Evolutionary conservation across 2,797 vertebrate genomes (phyloP).

Genomic region (Pempheris klunzingeri): DNA sequence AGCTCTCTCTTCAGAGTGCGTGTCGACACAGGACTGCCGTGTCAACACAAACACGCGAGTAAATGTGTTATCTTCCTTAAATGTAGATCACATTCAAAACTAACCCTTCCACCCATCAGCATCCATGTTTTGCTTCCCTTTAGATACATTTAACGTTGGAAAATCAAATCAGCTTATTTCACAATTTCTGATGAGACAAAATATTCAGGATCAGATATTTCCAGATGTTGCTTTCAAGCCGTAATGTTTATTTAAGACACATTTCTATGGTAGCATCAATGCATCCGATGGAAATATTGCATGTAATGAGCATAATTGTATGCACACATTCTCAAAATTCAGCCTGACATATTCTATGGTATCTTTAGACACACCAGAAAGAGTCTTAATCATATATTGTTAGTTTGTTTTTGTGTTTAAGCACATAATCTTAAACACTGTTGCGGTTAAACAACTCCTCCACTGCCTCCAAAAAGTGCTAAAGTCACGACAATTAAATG

Average conservation of each 20-base stretch:
- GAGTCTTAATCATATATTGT: background rate
- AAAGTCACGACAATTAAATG: background rate
- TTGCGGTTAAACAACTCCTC: background rate
- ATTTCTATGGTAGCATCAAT: background rate
- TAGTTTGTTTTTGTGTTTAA: background rate
- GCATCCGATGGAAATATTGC: background rate
- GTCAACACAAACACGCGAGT: conserved; percentile 11
- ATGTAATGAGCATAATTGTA: background rate
- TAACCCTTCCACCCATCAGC: background rate
- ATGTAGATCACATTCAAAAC: background rate
- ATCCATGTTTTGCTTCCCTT: background rate
- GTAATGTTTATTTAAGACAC: background rate
- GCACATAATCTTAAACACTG: background rate
- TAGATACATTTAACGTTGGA: background rate
- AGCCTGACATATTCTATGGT: background rate
- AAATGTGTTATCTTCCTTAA: background rate
- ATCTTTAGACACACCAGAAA: background rate
- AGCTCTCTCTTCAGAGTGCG: conserved; percentile 3
- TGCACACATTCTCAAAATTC: background rate
- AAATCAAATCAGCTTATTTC: background rate
- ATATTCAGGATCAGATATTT: background rate
- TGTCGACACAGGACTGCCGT: conserved; percentile 3
- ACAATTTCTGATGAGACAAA: background rate
- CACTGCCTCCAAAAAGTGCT: background rate
- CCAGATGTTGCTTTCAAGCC: background rate